Evolutionary conservation across 2,113 vertebrate genomes (phyloP), one percentile per base, ranked within the genome.

Genomic region (Tragelaphus strepsiceros): DNA sequence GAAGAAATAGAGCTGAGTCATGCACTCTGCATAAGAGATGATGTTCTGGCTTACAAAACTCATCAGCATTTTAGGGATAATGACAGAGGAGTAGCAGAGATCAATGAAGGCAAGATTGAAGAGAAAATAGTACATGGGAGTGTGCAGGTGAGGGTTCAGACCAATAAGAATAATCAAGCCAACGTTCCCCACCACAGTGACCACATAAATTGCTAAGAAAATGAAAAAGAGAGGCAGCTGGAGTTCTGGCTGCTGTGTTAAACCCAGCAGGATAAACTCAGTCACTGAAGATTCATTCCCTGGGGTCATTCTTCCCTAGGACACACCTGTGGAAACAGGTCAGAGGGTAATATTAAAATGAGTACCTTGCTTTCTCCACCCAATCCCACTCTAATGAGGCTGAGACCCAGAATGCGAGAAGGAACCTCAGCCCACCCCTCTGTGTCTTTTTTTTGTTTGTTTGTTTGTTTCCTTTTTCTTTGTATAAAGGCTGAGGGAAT

Each of bases 41-140:
- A 28, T 24, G 2, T 96, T 97, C 15, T 87, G 22, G 5, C 59
- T 46, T 24, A 97, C 0, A 9, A 98, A 96, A 13, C 62, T 39
- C 58, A 89, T 17, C n/a, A 98, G 80, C 92, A 97, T 93, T 81
- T 89, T 94, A 19, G 97, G 97, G 0, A 11, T 88, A 35, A 97
- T 90, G 59, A 95, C 91, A 35, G 96, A 95, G 3, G 96, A 90
- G 26, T 97, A 89, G 43, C 97, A 95, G 67, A 97, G 62, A 39
- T 98, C 97, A 19, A 43, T 77, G 8, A 97, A 91, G 9, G 98
- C 97, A 26, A 98, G 74, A 19, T 97, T 92, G 71, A 94, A 93
- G 62, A 98, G 97, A 24, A 98, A 97, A 51, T 64, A 98, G 92
- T 97, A 98, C 98, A 98, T 97, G 24, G 98, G 97, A 0, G 94